Conservation (phyloP, 92 coral and sea anemone genomes). For the Phenganax marumi region DNA sequence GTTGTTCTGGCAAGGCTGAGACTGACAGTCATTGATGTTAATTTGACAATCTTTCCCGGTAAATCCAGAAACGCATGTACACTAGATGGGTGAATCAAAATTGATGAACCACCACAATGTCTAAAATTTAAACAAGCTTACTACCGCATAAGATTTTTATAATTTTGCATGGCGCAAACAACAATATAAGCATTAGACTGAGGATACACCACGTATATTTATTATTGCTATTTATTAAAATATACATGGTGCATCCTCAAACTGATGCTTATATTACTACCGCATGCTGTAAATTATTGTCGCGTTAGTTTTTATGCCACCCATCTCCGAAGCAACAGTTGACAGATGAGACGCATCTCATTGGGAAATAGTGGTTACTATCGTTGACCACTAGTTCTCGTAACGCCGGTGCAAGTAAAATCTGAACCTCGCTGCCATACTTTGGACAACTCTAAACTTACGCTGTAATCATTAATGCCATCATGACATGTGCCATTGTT, state of each 20-base stretch:
- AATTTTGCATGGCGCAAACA: no score
- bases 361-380: no score
- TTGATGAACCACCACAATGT: background rate
- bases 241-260: no score
- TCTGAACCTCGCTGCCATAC: no score
- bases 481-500: slow-evolving; percentile 34
- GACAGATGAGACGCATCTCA: background rate
- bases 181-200: no score
- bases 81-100: background rate
- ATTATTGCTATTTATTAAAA: no score
- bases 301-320: no score
- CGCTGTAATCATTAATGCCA: slow-evolving; percentile 19
- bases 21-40: slow-evolving; percentile 54
- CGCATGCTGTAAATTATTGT: no score
- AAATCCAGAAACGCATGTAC: slow-evolving; percentile 9
- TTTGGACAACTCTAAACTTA: background rate
- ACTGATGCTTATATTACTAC: no score
- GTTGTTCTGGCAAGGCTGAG: slow-evolving; percentile 24
- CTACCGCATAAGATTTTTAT: no score
- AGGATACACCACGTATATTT: no score
- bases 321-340: background rate
- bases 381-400: no score
- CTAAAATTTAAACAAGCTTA: background rate
- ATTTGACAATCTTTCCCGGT: slow-evolving; percentile 54
- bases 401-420: background rate